Evolutionary conservation across 2,797 vertebrate species (phyloP).

Genomic region (Oryzias sinensis): DNA sequence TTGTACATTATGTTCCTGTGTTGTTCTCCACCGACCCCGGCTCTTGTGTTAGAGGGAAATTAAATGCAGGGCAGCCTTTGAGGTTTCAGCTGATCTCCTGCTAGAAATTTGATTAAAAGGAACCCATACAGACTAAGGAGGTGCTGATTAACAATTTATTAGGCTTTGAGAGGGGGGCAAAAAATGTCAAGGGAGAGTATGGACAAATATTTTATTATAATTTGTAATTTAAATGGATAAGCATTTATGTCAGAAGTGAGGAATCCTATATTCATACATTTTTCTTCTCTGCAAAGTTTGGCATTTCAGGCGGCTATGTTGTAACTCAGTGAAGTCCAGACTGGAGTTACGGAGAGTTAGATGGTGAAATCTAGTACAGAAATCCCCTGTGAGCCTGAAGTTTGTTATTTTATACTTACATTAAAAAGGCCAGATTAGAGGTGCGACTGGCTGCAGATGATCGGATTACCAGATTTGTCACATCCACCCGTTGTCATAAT

Average conservation of each 20-base stretch:
- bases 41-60: conserved; percentile 29
- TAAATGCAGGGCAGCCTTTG: conserved; percentile 17
- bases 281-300: no score
- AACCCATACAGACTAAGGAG: neutral
- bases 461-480: conserved; percentile 6
- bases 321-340: neutral
- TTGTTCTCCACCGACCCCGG: conserved; percentile 16
- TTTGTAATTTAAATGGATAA: neutral
- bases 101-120: conserved; percentile 8
- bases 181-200: neutral
- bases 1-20: conserved; percentile 17
- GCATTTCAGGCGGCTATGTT: neutral
- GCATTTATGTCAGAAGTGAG: no score
- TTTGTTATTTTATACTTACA: conserved; percentile 2
- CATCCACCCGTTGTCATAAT: neutral
- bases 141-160: conserved; percentile 3
- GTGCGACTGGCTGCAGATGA: conserved; percentile 8
- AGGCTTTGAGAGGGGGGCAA: no score
- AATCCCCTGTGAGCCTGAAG: neutral
- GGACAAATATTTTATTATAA: neutral
- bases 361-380: neutral
- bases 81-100: conserved; percentile 13
- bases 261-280: neutral
- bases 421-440: conserved; percentile 1
- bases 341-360: neutral